Evolutionary conservation across 1,140 invertebrate species (phyloP), one percentile per base, ranked within the genome.

Genomic region (Diabrotica virgifera): DNA sequence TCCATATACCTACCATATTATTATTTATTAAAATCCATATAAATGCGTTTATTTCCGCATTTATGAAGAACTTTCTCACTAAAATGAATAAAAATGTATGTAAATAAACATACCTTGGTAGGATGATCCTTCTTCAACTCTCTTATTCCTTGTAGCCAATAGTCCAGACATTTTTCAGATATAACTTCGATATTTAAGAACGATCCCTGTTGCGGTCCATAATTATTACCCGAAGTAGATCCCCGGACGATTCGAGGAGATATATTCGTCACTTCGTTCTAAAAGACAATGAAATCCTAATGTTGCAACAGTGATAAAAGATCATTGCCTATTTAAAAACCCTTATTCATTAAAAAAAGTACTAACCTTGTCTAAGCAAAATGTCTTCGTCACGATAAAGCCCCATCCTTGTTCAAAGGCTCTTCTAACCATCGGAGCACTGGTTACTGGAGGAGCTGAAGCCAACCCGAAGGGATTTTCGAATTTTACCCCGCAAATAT

Each of bases 151-250:
- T 86, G 80, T 61, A 93, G 89, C 97, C 97, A 99, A 78, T 98
- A 99, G 0, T 87, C 90, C 52, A 87, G 88, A 8, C 91, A 91
- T 80, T 99, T 99, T 82, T 99, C 97, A 9, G 96, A 98, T 77
- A 99, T 98, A 2, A 99, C 81, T 81, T 99, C 97, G 68, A 99
- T 99, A 77, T 99, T 99, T 0, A 99, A 81, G 80, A 98, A 99
- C 5, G 94, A 89, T 5, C 92, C 89, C 82, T 98, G 96, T 55
- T 94, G 93, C 0, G 97, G 97, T 0, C 97, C 97, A 79, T 88
- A 99, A 72, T 87, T 82, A 68, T 97, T 89, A 12, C 97, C 91
- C 5, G 94, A 94, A 0, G 96, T 98, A 5, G 90, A 91, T 10
- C 97, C 97, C 65, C 94, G 85, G 0, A 99, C 87, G 69, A 99